A percentile compares a stretch with the other conserved stretches of the same genome.
phyloP scores from a whole-genome alignment of 2,113 vertebrate genomes.

The Thomomys bottae region DNA sequence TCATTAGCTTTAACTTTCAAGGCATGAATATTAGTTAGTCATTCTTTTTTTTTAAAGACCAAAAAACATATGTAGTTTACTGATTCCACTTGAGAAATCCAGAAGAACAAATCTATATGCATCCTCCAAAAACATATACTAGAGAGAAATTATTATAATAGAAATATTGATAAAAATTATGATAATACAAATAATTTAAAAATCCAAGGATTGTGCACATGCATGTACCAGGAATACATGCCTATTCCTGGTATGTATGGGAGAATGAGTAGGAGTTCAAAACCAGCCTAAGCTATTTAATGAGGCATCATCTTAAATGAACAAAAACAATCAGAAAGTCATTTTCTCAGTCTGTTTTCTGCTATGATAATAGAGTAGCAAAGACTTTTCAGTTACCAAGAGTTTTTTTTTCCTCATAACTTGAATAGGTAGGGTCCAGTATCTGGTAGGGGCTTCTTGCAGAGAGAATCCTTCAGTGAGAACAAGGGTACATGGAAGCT shows the following conservation, averaged over 20 bases:
- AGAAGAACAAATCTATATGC: not conserved
- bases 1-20: too few relatives aligned
- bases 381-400: not conserved
- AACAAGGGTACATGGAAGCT: not conserved
- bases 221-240: too few relatives aligned
- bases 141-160: not conserved
- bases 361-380: not conserved
- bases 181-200: not conserved
- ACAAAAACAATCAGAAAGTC: not conserved
- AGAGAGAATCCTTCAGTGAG: not conserved
- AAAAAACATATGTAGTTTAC: not conserved
- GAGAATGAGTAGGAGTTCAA: not conserved
- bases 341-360: not conserved
- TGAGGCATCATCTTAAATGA: not conserved
- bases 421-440: not conserved
- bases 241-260: too few relatives aligned
- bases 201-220: not conserved
- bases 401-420: not conserved
- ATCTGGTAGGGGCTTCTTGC: not conserved
- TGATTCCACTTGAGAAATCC: not conserved
- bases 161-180: slow-evolving; percentile 21
- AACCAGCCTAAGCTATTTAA: not conserved
- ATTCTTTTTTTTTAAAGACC: too few relatives aligned
- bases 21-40: too few relatives aligned
- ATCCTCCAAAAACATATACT: not conserved